Evolutionary conservation across 2,888 invertebrate species (phyloP), one percentile per base, ranked within the genome.

Genomic region (Apamea sordens): DNA sequence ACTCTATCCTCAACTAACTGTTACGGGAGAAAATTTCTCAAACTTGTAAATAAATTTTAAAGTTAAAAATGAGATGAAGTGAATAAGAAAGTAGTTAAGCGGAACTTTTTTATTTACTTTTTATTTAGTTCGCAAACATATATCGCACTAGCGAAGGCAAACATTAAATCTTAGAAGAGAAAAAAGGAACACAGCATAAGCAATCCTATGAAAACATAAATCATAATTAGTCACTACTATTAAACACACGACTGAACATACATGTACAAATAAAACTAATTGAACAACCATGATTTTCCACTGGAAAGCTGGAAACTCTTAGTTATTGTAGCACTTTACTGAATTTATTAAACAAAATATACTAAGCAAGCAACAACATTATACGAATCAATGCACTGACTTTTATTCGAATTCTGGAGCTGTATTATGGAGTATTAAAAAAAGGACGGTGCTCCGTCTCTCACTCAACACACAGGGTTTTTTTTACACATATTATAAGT

Each of bases 1-100:
- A 86, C 86, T 90, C 88, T 88, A 90, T 88, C 83, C 84, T 84
- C 73, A 90, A 92, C 90, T 90, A 92, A 92, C 91, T 91, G 89
- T 86, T 87, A 90, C 88, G 88, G 89, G 84, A 89, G 86, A 89
- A 91, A 91, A 87, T 83, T 88, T 85, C 63, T n/a, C 69, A 73
- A 84, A 82, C 79, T 84, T 80, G 61, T 81, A 75, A 87, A 82
- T 81, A 83, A 82, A 85, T 84, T 79, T 78, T 65, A 10, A 80
- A 82, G 74, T 85, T 76, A 68, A 65, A 78, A 85, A 72, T 67
- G 72, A 71, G 78, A 76, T 79, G 69, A 76, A 78, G 73, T 79
- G 28, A 63, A 83, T 75, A 77, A 67, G 32, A 69, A 85, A 76
- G 68, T 79, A 77, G 71, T 77, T 76, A 73, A 64, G 53, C 18